Conservation (phyloP, 1,140 invertebrate species). For the Sarcophaga peregrina region DNA sequence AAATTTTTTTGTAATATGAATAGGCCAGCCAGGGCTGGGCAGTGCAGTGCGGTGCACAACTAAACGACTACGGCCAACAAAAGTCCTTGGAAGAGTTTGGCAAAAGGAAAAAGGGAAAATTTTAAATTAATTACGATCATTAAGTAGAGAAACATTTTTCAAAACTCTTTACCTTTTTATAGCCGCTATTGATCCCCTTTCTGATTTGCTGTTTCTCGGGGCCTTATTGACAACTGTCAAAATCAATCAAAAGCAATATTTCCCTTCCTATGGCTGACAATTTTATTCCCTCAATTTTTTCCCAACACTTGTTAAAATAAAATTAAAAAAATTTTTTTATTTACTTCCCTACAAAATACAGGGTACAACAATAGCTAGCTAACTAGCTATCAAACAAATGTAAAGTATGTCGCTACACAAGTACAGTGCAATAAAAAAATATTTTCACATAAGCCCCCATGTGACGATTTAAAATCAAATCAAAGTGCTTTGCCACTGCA, state of each 20-base stretch:
- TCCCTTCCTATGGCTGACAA: not conserved
- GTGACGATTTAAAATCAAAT: too few relatives aligned
- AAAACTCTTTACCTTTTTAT: not conserved
- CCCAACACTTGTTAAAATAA: conserved; percentile 18
- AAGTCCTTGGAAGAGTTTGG: not conserved
- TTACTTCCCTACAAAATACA: too few relatives aligned
- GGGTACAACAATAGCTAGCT: too few relatives aligned
- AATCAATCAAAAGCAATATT: not conserved
- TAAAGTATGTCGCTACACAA: too few relatives aligned
- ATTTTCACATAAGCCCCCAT: too few relatives aligned
- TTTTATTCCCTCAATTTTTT: too few relatives aligned
- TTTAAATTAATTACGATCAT: not conserved
- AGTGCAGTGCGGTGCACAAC: not conserved
- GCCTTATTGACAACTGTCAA: conserved; percentile 11
- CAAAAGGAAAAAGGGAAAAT: not conserved
- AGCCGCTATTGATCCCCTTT: not conserved
- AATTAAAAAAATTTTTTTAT: not conserved
- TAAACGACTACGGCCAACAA: not conserved
- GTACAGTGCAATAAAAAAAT: too few relatives aligned
- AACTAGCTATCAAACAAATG: too few relatives aligned
- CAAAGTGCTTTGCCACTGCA: too few relatives aligned
- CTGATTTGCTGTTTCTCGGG: not conserved
- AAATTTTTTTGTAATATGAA: too few relatives aligned
- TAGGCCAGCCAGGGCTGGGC: too few relatives aligned
- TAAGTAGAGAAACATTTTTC: not conserved